These are phyloP conservation scores for Scalopus aquaticus DNA, from an alignment of 2,113 vertebrate species.

Conservation along the genomic window DNA sequence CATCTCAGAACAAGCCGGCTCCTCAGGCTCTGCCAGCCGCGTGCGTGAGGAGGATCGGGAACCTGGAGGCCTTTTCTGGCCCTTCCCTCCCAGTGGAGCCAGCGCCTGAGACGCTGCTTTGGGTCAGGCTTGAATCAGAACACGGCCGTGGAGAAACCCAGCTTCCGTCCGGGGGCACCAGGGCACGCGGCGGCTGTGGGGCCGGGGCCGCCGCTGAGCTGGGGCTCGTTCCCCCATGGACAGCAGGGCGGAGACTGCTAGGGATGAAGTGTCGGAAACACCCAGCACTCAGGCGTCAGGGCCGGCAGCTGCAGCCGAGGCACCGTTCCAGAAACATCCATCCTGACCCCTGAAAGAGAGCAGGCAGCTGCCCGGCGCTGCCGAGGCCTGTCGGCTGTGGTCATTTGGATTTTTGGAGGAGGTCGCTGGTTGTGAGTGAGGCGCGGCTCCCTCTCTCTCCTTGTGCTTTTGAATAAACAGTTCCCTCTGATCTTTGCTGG, in stretches of 20 bases:
- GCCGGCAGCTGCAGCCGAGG: accelerated
- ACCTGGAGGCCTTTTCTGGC: too few species aligned
- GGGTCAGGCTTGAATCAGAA: too few species aligned
- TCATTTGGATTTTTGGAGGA: constrained; percentile 27
- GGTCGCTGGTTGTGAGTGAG: accelerated
- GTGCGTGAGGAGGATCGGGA: too few species aligned
- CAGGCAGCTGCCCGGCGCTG: accelerated
- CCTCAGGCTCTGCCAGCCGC: accelerated
- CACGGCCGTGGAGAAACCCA: too few species aligned
- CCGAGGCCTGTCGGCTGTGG: constrained; percentile 26
- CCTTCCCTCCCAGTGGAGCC: background rate
- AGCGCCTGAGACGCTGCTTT: too few species aligned
- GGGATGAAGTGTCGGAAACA: background rate
- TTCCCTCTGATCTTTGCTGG: constrained; percentile 70
- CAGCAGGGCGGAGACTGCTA: background rate
- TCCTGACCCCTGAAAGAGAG: background rate
- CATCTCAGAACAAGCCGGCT: accelerated
- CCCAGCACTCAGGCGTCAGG: accelerated
- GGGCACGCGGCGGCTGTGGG: too few species aligned
- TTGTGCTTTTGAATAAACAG: constrained; percentile 70
- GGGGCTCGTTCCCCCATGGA: background rate
- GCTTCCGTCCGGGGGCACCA: too few species aligned
- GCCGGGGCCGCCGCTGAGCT: too few species aligned
- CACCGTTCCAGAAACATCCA: background rate
- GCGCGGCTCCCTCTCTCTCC: constrained; percentile 55